Conservation (phyloP, 2,113 vertebrate genomes). For the Lampris incognitus region DNA sequence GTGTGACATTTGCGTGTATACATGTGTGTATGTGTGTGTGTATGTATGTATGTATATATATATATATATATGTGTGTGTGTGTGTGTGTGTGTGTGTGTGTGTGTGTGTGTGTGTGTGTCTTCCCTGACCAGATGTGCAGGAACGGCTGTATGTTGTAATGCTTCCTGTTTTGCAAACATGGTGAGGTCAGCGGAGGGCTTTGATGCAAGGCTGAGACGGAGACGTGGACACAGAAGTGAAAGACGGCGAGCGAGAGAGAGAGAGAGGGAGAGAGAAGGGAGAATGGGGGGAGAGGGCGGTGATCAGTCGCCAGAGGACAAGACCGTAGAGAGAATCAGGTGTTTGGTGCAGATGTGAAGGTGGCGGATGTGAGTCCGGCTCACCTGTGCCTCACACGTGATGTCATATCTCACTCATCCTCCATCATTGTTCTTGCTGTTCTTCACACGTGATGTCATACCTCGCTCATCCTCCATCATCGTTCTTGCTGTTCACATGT, state of each 20-base stretch:
- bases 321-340: too few relatives aligned
- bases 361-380: too few relatives aligned
- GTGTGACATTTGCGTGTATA: background rate
- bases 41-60: background rate
- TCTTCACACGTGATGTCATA: too few relatives aligned
- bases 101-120: constrained; percentile 57
- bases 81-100: constrained; percentile 39
- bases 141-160: constrained; percentile 64
- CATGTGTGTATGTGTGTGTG: background rate
- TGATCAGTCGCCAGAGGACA: background rate
- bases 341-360: too few relatives aligned
- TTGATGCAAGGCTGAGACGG: constrained; percentile 1
- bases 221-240: background rate
- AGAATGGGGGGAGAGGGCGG: background rate
- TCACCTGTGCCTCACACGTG: too few relatives aligned
- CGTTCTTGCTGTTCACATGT: too few relatives aligned
- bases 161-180: constrained; percentile 77
- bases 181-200: constrained; percentile 57
- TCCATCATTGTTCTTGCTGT: too few relatives aligned
- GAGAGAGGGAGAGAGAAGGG: background rate
- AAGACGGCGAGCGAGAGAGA: background rate
- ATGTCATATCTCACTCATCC: too few relatives aligned
- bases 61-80: background rate
- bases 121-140: constrained; percentile 73
- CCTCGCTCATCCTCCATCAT: too few relatives aligned